These are phyloP conservation scores for Corella eumyota DNA, from an alignment of 23 tunicate species.

Conservation along the genomic window DNA sequence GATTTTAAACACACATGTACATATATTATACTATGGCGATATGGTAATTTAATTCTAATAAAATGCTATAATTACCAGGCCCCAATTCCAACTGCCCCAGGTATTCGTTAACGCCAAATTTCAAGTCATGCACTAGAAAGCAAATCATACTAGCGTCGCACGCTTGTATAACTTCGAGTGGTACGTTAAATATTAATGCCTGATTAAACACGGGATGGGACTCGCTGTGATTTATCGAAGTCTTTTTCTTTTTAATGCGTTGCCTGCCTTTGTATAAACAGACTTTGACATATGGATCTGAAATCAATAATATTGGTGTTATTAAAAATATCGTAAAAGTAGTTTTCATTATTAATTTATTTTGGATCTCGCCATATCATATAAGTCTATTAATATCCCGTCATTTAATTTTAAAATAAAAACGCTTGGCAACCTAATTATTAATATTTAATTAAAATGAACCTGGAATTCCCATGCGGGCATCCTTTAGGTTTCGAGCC, in stretches of 20 bases:
- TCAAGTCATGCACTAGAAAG: slow-evolving; percentile 34
- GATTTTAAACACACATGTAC: no score
- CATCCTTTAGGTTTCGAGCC: slow-evolving; percentile 31
- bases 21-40: no score
- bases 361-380: no score
- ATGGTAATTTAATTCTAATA: no score
- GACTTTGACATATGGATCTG: slow-evolving; percentile 49
- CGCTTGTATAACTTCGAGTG: slow-evolving; percentile 19
- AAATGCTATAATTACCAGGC: slow-evolving; percentile 10
- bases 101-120: slow-evolving; percentile 18
- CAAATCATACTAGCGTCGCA: slow-evolving; percentile 15
- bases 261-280: slow-evolving; percentile 13
- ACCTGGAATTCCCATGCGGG: slow-evolving; percentile 29
- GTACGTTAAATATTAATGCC: slow-evolving; percentile 34
- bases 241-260: slow-evolving; percentile 48
- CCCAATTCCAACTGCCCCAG: slow-evolving; percentile 37
- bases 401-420: no score
- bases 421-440: no score
- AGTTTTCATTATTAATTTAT: no score
- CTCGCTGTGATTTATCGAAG: slow-evolving; percentile 8
- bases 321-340: no score
- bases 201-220: slow-evolving; percentile 46
- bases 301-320: no score
- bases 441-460: no score
- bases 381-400: no score